phyloP scores from a whole-genome alignment of 2,113 vertebrate species.

The Glaucomys volans region DNA sequence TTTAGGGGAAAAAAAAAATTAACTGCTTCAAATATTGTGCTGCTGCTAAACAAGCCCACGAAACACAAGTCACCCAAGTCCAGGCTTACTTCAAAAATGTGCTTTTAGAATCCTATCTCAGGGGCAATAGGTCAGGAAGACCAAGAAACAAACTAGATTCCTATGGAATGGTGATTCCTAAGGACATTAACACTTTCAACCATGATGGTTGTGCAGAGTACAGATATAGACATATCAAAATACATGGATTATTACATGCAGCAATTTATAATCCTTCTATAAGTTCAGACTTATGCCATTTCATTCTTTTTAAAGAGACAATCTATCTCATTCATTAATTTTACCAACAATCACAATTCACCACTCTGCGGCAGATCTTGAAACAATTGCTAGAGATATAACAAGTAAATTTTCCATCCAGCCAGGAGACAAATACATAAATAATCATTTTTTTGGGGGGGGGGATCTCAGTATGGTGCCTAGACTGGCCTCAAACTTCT shows the following conservation, averaged over 20 bases:
- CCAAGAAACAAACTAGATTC: constrained; percentile 68
- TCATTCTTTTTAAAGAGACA: constrained; percentile 41
- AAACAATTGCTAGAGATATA: neutral
- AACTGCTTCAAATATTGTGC: neutral
- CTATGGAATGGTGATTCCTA: constrained; percentile 52
- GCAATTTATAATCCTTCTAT: neutral
- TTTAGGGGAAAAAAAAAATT: neutral
- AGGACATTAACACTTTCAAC: constrained; percentile 64
- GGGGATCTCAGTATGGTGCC: neutral
- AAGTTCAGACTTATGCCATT: constrained; percentile 14
- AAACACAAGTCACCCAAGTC: constrained; percentile 61
- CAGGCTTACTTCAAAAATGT: neutral
- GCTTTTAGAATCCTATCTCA: constrained; percentile 69
- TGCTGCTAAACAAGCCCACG: neutral
- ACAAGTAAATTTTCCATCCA: neutral
- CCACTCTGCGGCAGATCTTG: neutral
- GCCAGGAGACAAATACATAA: constrained; percentile 6
- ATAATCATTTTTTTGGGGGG: neutral
- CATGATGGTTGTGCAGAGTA: neutral
- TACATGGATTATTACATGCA: neutral
- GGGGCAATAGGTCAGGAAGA: constrained; percentile 62
- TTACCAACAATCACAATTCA: constrained; percentile 6
- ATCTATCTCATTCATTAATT: neutral
- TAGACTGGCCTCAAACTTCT: neutral
- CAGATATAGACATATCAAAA: neutral